A percentile compares a stretch with the other conserved stretches of the same genome.
phyloP scores from a whole-genome alignment of 2,888 invertebrate genomes.

The Heteromyza rotundicornis region DNA sequence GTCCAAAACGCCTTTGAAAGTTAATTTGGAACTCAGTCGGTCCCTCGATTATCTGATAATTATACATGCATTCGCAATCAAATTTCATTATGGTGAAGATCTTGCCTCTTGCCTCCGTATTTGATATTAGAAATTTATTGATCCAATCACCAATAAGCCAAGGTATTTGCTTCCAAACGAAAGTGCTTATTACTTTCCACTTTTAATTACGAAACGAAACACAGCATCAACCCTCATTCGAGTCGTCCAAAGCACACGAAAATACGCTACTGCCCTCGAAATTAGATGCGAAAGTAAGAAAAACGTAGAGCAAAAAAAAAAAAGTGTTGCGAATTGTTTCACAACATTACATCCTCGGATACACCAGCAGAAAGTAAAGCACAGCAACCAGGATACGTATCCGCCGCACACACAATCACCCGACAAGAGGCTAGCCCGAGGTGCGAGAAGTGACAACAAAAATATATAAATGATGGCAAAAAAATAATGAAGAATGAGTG shows the following conservation, averaged over 20 bases:
- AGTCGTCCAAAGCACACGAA: background rate
- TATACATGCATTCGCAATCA: no score
- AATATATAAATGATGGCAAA: conserved; percentile 27
- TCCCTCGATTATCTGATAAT: no score
- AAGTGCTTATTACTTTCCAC: conserved; percentile 1
- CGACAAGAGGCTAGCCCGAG: conserved; percentile 7
- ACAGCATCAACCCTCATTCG: background rate
- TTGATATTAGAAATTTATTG: no score
- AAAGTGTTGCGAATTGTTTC: conserved; percentile 30
- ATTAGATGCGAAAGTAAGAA: conserved; percentile 12
- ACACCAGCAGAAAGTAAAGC: conserved; percentile 6
- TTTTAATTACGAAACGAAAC: background rate
- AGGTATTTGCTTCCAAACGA: background rate
- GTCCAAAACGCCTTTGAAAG: no score
- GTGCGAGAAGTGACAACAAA: conserved; percentile 28
- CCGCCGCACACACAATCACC: background rate
- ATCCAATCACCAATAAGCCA: no score
- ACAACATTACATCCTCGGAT: conserved; percentile 18
- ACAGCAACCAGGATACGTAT: conserved; percentile 3
- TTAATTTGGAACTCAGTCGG: no score
- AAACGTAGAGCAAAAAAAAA: background rate
- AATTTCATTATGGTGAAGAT: no score
- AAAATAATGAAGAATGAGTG: conserved; percentile 27
- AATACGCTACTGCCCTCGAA: conserved; percentile 3
- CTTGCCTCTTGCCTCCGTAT: no score